A percentile compares a stretch with the other conserved stretches of the same genome.
Conservation (phyloP, 2,888 invertebrate genomes). For the Volucella zonaria region DNA sequence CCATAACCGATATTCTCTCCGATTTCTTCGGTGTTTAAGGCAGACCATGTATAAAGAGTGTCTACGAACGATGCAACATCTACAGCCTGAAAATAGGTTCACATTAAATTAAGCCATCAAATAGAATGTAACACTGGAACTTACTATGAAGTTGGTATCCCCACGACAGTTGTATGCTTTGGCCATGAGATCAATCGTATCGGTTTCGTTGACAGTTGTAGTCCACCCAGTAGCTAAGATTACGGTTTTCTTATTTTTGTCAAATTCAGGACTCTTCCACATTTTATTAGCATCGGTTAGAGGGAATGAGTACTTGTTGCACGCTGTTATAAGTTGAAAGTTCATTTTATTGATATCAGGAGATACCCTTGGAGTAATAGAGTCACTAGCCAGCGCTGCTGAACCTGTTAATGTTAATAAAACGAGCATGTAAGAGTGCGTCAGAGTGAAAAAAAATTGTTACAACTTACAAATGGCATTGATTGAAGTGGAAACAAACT, state of each 20-base stretch:
- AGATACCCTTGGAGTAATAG: constrained; percentile 77
- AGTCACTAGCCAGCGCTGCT: constrained; percentile 77
- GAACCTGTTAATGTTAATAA: constrained; percentile 76
- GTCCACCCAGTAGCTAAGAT: constrained; percentile 82
- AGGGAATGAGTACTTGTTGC: constrained; percentile 77
- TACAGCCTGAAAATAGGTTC: constrained; percentile 76
- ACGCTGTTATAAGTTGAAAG: constrained; percentile 79
- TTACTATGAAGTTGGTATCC: constrained; percentile 81
- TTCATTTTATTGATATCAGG: constrained; percentile 79
- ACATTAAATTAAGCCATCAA: not conserved
- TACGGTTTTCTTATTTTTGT: constrained; percentile 78
- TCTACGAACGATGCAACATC: constrained; percentile 80
- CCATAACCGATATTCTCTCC: constrained; percentile 78
- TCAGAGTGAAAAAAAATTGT: not conserved
- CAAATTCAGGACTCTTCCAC: constrained; percentile 79
- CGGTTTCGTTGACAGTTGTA: constrained; percentile 79
- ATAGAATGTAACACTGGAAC: constrained; percentile 43
- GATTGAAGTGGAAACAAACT: constrained; percentile 78
- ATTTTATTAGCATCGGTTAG: constrained; percentile 77
- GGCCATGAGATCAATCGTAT: constrained; percentile 77
- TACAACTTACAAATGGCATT: constrained; percentile 79
- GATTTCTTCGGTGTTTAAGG: constrained; percentile 81
- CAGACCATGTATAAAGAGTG: constrained; percentile 81
- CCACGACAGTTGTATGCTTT: constrained; percentile 80
- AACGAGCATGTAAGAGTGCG: not conserved